phyloP scores from a whole-genome alignment of 2,888 invertebrate genomes.

The Carpatolechia fugitivella region DNA sequence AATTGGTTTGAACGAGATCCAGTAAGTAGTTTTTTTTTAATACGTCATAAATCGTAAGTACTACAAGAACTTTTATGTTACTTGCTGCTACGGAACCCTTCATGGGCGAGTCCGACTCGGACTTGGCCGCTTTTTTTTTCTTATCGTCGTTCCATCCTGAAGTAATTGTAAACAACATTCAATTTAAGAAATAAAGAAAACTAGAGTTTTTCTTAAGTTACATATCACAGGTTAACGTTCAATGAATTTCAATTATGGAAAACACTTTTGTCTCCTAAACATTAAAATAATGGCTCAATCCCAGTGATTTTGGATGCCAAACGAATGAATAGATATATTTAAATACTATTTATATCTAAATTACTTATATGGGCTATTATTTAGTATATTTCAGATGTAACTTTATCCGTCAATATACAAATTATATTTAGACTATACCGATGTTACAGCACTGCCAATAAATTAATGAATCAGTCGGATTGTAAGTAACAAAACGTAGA shows the following conservation, averaged over 20 bases:
- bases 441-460: constrained; percentile 72
- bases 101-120: too few species aligned
- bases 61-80: too few species aligned
- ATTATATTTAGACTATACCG: constrained; percentile 45
- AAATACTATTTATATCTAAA: constrained; percentile 5
- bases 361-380: constrained; percentile 8
- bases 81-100: too few species aligned
- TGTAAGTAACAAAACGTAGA: constrained; percentile 21
- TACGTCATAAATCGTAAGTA: too few species aligned
- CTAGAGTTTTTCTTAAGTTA: not conserved
- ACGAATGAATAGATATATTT: constrained; percentile 11
- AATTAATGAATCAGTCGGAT: constrained; percentile 43
- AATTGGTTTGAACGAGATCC: too few species aligned
- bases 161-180: too few species aligned
- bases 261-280: not conserved
- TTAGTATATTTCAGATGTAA: constrained; percentile 15
- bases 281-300: constrained; percentile 38
- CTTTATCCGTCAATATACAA: constrained; percentile 29
- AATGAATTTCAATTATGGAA: not conserved
- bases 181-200: not conserved
- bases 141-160: too few species aligned
- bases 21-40: too few species aligned
- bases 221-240: constrained; percentile 1
- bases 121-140: too few species aligned
- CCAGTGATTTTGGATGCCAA: constrained; percentile 64